Conservation (phyloP, 2,888 invertebrate genomes). For the Lymantria dispar region DNA sequence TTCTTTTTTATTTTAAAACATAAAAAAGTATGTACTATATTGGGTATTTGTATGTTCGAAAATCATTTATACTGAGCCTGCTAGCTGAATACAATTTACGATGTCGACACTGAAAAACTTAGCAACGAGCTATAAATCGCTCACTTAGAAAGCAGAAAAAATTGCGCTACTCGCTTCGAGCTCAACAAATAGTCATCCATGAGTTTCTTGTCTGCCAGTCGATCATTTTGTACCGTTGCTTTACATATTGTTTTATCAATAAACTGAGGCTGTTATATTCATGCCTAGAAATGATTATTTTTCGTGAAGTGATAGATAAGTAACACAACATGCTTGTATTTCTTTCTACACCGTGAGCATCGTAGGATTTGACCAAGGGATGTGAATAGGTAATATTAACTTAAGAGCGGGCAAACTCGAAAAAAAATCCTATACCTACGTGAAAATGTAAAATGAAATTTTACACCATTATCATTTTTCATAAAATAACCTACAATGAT, state of each 20-base stretch:
- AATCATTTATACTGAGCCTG: conserved; percentile 40
- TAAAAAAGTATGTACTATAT: too few relatives aligned
- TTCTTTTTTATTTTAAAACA: too few relatives aligned
- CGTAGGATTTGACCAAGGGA: too few relatives aligned
- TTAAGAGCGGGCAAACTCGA: too few relatives aligned
- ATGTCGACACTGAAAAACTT: conserved; percentile 47
- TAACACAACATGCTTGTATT: too few relatives aligned
- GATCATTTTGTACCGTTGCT: conserved; percentile 52
- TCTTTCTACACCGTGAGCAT: too few relatives aligned
- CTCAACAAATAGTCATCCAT: conserved; percentile 50
- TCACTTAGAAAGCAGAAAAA: conserved; percentile 51
- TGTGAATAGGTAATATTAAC: too few relatives aligned
- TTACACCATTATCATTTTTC: too few relatives aligned
- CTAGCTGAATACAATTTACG: conserved; percentile 47
- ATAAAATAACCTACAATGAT: too few relatives aligned
- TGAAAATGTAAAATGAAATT: too few relatives aligned
- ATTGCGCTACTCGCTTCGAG: conserved; percentile 41
- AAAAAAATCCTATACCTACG: too few relatives aligned
- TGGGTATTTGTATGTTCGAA: conserved; percentile 15
- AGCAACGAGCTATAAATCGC: conserved; percentile 58
- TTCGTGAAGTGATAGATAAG: too few relatives aligned
- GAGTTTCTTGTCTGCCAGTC: conserved; percentile 43
- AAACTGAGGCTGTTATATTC: conserved; percentile 41
- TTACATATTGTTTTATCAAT: conserved; percentile 49
- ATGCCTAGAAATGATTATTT: conserved; percentile 30